Conservation (phyloP, 1,140 invertebrate species). For the Pseudachorutes palmiensis region DNA sequence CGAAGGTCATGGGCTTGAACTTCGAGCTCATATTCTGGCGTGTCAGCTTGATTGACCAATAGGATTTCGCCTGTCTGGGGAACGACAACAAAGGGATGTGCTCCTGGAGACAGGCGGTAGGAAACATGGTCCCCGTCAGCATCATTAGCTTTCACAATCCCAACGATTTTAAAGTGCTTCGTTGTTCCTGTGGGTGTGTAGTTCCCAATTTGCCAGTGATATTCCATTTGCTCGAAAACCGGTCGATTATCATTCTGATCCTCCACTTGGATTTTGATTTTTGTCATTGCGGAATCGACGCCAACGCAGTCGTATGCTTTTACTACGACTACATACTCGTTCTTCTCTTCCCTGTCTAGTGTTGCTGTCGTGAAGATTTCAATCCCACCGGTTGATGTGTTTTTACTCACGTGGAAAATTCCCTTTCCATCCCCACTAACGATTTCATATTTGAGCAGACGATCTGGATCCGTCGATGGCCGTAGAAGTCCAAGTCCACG, state of each 20-base stretch:
- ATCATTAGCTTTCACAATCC: slow-evolving; percentile 70
- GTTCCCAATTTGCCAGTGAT: slow-evolving; percentile 49
- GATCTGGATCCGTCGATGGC: slow-evolving; percentile 44
- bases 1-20: slow-evolving; percentile 74
- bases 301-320: slow-evolving; percentile 65
- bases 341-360: slow-evolving; percentile 61
- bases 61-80: slow-evolving; percentile 84
- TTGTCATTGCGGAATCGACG: slow-evolving; percentile 62
- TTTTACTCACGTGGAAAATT: slow-evolving; percentile 60
- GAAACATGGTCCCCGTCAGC: slow-evolving; percentile 78
- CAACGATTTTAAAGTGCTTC: slow-evolving; percentile 62
- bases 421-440: slow-evolving; percentile 60
- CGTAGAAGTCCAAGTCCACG: slow-evolving; percentile 48
- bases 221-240: slow-evolving; percentile 31
- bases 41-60: slow-evolving; percentile 59
- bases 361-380: slow-evolving; percentile 60
- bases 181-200: slow-evolving; percentile 44
- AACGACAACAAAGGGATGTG: slow-evolving; percentile 71
- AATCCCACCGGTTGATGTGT: slow-evolving; percentile 51
- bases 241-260: slow-evolving; percentile 59
- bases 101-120: slow-evolving; percentile 68
- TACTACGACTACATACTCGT: slow-evolving; percentile 58
- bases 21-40: slow-evolving; percentile 48
- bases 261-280: slow-evolving; percentile 60
- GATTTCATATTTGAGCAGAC: slow-evolving; percentile 66